A percentile compares a stretch with the other conserved stretches of the same genome.
These are phyloP conservation scores for Sinhomidia bicolor DNA, from an alignment of 2,888 invertebrate species.

Conservation along the genomic window DNA sequence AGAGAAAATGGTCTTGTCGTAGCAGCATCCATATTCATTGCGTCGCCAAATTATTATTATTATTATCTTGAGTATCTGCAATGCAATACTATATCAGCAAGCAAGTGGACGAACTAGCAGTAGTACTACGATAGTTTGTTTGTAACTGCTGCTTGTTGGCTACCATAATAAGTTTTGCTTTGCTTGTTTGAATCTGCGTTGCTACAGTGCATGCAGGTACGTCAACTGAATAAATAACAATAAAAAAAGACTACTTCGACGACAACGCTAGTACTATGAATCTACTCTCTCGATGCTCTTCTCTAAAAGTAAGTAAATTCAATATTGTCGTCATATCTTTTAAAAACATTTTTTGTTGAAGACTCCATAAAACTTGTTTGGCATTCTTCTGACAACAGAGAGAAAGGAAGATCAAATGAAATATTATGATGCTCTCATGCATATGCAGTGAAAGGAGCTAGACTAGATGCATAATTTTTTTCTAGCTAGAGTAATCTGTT, in stretches of 20 bases:
- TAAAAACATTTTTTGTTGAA: constrained; percentile 9
- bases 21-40: constrained; percentile 42
- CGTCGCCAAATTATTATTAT: background rate
- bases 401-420: constrained; percentile 11
- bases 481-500: constrained; percentile 20
- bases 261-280: no score
- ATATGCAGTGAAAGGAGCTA: constrained; percentile 3
- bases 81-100: constrained; percentile 5
- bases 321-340: constrained; percentile 41
- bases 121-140: background rate
- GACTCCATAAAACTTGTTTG: constrained; percentile 67
- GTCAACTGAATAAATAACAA: constrained; percentile 73
- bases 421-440: background rate
- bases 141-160: background rate
- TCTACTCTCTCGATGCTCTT: background rate
- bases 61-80: constrained; percentile 21
- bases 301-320: constrained; percentile 37
- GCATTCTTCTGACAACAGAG: constrained; percentile 43
- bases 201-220: constrained; percentile 57
- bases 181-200: no score
- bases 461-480: background rate
- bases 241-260: background rate
- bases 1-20: background rate
- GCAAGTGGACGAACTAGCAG: background rate
- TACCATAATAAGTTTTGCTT: no score